Evolutionary conservation across 2,797 vertebrate species (phyloP).

Genomic region (Acrocephalus scirpaceus): DNA sequence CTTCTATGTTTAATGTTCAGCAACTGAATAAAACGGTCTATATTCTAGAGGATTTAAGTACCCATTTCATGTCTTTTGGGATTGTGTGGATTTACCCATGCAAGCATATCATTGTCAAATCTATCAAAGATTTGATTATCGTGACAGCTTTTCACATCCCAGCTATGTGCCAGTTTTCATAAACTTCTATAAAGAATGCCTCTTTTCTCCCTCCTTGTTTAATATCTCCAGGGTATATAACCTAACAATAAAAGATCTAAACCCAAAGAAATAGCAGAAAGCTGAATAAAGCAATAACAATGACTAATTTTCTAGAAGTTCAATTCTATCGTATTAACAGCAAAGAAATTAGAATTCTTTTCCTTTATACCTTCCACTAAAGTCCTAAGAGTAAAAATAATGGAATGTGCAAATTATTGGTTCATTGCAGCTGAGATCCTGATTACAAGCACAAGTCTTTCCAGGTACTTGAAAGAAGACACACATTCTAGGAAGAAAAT

Average conservation of each 20-base stretch:
- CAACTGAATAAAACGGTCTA: neutral
- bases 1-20: neutral
- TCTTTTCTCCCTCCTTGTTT: neutral
- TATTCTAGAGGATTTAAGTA: neutral
- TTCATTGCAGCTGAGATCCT: neutral
- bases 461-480: neutral
- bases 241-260: neutral
- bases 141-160: neutral
- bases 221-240: neutral
- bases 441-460: neutral
- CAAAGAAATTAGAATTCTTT: neutral
- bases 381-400: neutral
- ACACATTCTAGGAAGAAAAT: neutral
- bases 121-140: slow-evolving; percentile 9
- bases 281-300: neutral
- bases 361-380: neutral
- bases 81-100: neutral
- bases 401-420: neutral
- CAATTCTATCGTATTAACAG: neutral
- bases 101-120: slow-evolving; percentile 25
- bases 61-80: neutral
- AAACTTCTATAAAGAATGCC: slow-evolving; percentile 6
- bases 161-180: slow-evolving; percentile 15
- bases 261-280: neutral
- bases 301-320: neutral